These are phyloP conservation scores for Homalodisca vitripennis DNA, from an alignment of 1,140 invertebrate species.

Conservation along the genomic window DNA sequence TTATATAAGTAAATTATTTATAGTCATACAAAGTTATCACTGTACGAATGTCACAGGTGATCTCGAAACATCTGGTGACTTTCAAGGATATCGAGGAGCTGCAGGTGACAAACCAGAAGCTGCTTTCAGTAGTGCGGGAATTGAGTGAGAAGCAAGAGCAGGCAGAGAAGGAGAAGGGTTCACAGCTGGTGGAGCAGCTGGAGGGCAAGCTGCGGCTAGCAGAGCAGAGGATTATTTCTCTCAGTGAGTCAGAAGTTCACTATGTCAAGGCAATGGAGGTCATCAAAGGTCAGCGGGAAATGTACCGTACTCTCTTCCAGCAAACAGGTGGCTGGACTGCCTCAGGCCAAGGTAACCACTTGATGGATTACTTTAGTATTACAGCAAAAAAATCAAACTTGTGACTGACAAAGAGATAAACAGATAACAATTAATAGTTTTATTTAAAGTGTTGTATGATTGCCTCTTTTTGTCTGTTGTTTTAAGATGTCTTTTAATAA, in stretches of 20 bases:
- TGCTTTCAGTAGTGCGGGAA: slow-evolving; percentile 77
- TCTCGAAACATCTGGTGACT: slow-evolving; percentile 80
- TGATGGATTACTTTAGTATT: too few relatives aligned
- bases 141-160: slow-evolving; percentile 79
- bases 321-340: slow-evolving; percentile 49
- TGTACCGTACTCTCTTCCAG: slow-evolving; percentile 81
- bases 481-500: too few relatives aligned
- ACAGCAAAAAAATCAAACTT: too few relatives aligned
- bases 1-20: too few relatives aligned
- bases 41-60: too few relatives aligned
- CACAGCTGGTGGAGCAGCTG: slow-evolving; percentile 27
- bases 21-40: too few relatives aligned
- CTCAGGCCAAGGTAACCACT: slow-evolving; percentile 29
- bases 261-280: slow-evolving; percentile 68
- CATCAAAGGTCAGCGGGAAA: slow-evolving; percentile 78
- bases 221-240: slow-evolving; percentile 25
- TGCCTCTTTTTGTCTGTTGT: too few relatives aligned
- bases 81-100: slow-evolving; percentile 86
- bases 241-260: slow-evolving; percentile 23
- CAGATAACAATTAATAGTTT: too few relatives aligned
- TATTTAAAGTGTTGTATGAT: too few relatives aligned
- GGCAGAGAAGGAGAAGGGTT: slow-evolving; percentile 38
- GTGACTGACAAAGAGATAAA: too few relatives aligned
- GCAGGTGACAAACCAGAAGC: slow-evolving; percentile 81
- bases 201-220: slow-evolving; percentile 33